Evolutionary conservation across 1,140 invertebrate genomes (phyloP).

Genomic region (Drosophila ficusphila): DNA sequence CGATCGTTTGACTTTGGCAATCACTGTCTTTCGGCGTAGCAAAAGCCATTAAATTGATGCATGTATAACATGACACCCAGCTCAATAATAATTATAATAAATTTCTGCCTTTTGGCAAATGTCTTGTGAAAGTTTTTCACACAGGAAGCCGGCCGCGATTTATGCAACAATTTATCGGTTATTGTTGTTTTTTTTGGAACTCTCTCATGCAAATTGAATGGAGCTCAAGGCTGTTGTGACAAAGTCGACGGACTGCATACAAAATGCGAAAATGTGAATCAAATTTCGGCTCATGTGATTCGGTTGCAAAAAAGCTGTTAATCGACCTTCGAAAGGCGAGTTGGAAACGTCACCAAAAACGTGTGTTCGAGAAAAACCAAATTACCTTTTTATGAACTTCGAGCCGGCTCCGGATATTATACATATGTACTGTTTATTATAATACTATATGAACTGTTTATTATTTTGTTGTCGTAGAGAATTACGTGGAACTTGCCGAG

Average conservation of each 20-base stretch:
- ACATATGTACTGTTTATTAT: conserved; percentile 51
- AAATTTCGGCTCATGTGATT: conserved; percentile 49
- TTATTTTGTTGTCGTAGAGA: conserved; percentile 53
- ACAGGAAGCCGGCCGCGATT: conserved; percentile 66
- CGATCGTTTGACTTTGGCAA: conserved; percentile 21
- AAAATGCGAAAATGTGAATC: conserved; percentile 65
- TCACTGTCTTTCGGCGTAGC: conserved; percentile 3
- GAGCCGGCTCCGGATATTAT: conserved; percentile 9
- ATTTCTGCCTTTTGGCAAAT: conserved; percentile 33
- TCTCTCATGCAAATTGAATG: conserved; percentile 54
- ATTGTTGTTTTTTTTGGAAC: conserved; percentile 37
- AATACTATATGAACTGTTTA: conserved; percentile 44
- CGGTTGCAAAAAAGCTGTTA: conserved; percentile 31
- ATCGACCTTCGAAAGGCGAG: conserved; percentile 64
- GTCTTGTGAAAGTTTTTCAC: conserved; percentile 69
- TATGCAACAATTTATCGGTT: conserved; percentile 58
- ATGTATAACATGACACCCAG: conserved; percentile 51
- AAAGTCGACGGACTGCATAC: conserved; percentile 51
- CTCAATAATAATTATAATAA: conserved; percentile 57
- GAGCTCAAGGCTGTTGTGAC: conserved; percentile 61
- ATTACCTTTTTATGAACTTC: conserved; percentile 49
- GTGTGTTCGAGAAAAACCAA: conserved; percentile 48
- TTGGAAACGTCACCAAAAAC: conserved; percentile 60
- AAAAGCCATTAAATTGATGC: conserved; percentile 50
- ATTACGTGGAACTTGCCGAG: conserved; percentile 37